Evolutionary conservation across 2,797 vertebrate genomes (phyloP).

Genomic region (Masticophis lateralis): DNA sequence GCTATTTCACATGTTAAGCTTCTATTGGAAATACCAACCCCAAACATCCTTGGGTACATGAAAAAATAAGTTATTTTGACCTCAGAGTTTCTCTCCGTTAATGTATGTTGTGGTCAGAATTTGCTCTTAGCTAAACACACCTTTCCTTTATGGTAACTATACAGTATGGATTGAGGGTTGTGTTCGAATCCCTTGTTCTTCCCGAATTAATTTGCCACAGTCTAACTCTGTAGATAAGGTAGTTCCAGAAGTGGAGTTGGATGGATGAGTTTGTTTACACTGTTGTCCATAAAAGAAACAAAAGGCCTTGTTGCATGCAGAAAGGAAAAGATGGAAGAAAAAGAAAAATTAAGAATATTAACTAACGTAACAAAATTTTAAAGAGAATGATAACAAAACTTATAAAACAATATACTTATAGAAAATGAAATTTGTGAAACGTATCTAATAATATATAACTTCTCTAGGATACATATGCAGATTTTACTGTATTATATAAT

Average conservation of each 20-base stretch:
- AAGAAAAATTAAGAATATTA: slow-evolving; percentile 65
- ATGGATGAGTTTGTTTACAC: slow-evolving; percentile 85
- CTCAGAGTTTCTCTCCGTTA: slow-evolving; percentile 10
- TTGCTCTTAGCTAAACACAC: slow-evolving; percentile 58
- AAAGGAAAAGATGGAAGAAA: slow-evolving; percentile 66
- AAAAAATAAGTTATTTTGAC: background rate
- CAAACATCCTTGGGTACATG: background rate
- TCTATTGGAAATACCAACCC: background rate
- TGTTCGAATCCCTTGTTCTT: slow-evolving; percentile 84
- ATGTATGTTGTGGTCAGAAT: slow-evolving; percentile 10
- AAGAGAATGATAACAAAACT: slow-evolving; percentile 61
- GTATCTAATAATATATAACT: background rate
- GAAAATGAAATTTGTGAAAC: slow-evolving; percentile 51
- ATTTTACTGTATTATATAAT: slow-evolving; percentile 52
- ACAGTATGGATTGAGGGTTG: slow-evolving; percentile 77
- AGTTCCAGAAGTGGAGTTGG: slow-evolving; percentile 88
- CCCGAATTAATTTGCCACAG: slow-evolving; percentile 89
- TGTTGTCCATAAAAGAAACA: slow-evolving; percentile 97
- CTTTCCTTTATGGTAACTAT: slow-evolving; percentile 69
- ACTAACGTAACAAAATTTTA: slow-evolving; percentile 46
- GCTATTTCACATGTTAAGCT: background rate
- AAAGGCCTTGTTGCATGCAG: slow-evolving; percentile 88
- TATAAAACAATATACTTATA: slow-evolving; percentile 49
- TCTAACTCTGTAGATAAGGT: slow-evolving; percentile 93
- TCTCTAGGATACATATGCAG: slow-evolving; percentile 30